Conservation (phyloP, 1,140 invertebrate species). For the Caenorhabditis latens region DNA sequence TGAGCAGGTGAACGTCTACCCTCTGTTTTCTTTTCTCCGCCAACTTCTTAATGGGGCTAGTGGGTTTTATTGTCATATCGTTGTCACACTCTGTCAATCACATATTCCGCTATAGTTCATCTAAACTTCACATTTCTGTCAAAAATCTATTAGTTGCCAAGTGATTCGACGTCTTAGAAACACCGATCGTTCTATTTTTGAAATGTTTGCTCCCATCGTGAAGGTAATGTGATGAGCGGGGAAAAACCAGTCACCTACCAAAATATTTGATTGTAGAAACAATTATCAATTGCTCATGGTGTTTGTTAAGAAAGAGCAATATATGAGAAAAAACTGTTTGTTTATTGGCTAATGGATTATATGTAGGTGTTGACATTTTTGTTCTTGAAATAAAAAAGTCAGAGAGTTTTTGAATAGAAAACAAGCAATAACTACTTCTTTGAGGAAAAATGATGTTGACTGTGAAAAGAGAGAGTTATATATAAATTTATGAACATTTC, state of each 20-base stretch:
- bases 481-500: conserved; percentile 2
- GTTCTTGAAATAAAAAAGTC: no score
- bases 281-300: not conserved
- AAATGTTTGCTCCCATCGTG: not conserved
- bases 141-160: no score
- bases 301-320: not conserved
- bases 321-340: not conserved
- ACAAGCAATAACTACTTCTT: no score
- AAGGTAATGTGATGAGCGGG: not conserved
- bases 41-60: not conserved
- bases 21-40: not conserved
- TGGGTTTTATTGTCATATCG: not conserved
- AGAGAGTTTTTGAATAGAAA: no score
- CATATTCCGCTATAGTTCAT: not conserved
- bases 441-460: no score
- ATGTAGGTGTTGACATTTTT: no score
- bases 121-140: not conserved
- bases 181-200: not conserved
- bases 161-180: not conserved
- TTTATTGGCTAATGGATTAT: no score
- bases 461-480: no score
- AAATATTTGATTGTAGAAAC: not conserved
- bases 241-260: not conserved
- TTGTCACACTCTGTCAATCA: not conserved
- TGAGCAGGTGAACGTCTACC: conserved; percentile 37